Evolutionary conservation across 2,113 vertebrate genomes (phyloP).

Genomic region (Pelecanus crispus): DNA sequence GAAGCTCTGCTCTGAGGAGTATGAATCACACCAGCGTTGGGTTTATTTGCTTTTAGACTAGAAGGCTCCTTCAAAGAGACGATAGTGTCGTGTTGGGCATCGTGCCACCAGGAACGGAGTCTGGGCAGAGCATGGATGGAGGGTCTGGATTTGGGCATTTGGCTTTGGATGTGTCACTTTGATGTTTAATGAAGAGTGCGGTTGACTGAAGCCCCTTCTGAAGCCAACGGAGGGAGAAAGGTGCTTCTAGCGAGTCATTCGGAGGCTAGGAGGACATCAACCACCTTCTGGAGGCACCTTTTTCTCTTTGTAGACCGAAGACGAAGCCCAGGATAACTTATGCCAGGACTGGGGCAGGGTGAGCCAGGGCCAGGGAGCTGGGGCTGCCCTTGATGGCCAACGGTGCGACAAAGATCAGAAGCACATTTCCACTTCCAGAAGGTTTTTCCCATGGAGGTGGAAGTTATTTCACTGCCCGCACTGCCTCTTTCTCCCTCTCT

Average conservation of each 20-base stretch:
- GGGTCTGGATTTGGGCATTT: background rate
- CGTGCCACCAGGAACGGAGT: background rate
- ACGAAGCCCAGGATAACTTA: background rate
- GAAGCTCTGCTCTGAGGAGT: background rate
- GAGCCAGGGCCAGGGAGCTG: background rate
- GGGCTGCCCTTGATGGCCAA: background rate
- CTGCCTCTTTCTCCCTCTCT: background rate
- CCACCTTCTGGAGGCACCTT: background rate
- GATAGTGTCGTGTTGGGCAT: background rate
- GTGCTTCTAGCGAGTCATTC: accelerated
- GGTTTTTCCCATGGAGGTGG: background rate
- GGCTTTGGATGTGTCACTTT: background rate
- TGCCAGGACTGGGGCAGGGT: background rate
- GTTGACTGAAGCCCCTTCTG: background rate
- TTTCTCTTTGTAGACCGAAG: background rate
- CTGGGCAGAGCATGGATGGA: background rate
- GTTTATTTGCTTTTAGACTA: background rate
- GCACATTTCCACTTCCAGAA: background rate
- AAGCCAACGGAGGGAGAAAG: background rate
- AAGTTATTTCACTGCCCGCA: background rate
- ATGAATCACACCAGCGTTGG: background rate
- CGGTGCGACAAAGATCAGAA: accelerated
- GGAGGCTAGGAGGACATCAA: background rate
- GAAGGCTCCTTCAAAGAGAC: background rate
- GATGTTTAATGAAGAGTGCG: background rate